phyloP scores from a whole-genome alignment of 2,113 vertebrate species.

The Thinocorus orbignyianus region DNA sequence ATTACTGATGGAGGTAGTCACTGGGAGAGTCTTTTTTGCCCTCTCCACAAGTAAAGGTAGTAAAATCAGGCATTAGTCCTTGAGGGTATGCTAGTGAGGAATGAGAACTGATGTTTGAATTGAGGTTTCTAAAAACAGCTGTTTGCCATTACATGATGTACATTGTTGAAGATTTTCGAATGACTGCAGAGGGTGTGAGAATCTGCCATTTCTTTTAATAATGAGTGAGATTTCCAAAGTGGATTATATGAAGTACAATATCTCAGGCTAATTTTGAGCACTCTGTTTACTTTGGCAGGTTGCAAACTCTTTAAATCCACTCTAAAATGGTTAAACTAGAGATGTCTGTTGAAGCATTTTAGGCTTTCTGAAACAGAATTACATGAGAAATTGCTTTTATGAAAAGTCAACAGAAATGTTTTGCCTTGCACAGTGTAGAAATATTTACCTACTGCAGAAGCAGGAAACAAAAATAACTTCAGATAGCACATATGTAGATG shows the following conservation, averaged over 20 bases:
- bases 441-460: neutral
- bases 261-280: conserved; percentile 39
- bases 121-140: neutral
- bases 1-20: neutral
- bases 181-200: neutral
- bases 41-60: neutral
- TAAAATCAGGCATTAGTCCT: neutral
- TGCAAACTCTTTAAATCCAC: conserved; percentile 15
- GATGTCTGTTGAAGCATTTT: neutral
- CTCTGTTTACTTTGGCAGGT: conserved; percentile 15
- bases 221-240: conserved; percentile 29
- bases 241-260: neutral
- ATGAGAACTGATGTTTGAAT: conserved; percentile 12
- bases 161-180: conserved; percentile 29
- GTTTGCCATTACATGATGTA: neutral
- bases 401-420: conserved; percentile 10
- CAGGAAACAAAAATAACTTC: neutral
- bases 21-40: neutral
- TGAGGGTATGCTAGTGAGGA: neutral
- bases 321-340: conserved; percentile 33
- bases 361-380: conserved; percentile 32
- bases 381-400: neutral
- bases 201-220: conserved; percentile 5
- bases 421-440: neutral
- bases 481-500: neutral